Evolutionary conservation across 37 sponge, comb jelly and placozoan species (phyloP).

Genomic region (Petrosia ficiformis): DNA sequence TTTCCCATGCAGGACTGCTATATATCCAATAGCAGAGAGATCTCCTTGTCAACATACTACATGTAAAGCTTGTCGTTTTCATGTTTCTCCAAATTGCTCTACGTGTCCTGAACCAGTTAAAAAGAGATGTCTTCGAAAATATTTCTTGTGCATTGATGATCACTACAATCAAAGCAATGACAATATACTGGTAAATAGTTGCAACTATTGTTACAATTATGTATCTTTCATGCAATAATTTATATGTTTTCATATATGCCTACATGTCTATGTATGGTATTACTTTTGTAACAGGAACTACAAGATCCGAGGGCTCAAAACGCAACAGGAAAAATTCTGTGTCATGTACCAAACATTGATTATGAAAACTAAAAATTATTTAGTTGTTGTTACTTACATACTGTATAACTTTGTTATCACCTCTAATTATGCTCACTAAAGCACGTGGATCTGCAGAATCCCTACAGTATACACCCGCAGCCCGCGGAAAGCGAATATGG

Average conservation of each 20-base stretch:
- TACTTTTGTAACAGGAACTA: constrained; percentile 20
- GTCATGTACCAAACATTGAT: constrained; percentile 32
- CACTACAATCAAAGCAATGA: constrained; percentile 5
- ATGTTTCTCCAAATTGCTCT: constrained; percentile 16
- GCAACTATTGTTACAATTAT: too few relatives aligned
- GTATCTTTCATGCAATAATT: too few relatives aligned
- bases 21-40: background rate
- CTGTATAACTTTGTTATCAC: too few relatives aligned
- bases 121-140: constrained; percentile 38
- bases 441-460: too few relatives aligned
- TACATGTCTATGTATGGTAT: background rate
- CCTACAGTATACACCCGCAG: too few relatives aligned
- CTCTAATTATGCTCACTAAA: too few relatives aligned
- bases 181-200: background rate
- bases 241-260: too few relatives aligned
- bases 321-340: constrained; percentile 18
- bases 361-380: too few relatives aligned
- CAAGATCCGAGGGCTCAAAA: constrained; percentile 23
- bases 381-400: too few relatives aligned
- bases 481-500: too few relatives aligned
- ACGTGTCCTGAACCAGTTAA: constrained; percentile 30
- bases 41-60: constrained; percentile 52
- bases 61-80: constrained; percentile 42
- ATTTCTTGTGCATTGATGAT: constrained; percentile 17
- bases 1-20: background rate